Base-by-base conservation (phyloP, 2,888 invertebrate genomes). In the Perdita meconis region DNA sequence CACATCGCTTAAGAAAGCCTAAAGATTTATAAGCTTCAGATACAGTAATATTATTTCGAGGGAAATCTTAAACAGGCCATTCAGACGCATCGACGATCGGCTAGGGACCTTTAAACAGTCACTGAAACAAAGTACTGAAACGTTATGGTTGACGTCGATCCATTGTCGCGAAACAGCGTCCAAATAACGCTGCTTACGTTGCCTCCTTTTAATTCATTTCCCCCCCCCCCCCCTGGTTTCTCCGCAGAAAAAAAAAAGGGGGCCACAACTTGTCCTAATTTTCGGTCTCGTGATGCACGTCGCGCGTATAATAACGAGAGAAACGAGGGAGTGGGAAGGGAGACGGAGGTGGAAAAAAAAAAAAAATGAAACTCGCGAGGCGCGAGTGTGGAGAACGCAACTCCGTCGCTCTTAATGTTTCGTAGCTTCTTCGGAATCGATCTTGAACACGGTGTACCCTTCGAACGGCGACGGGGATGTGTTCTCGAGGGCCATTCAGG, bases 361-460 rank as follows among this genome's bases (percentile, higher is more conserved):
- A 30, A 30, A 6, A 30, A 30, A 6, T 30, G 30, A 30, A 30
- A 30, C 2, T 2, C 30, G 6, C 2, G 30, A 30, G 30, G 30
- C 10, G 19, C 13, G 64, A 13, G 26, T 2, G 3, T 26, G 10
- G 16, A 10, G 36, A 36, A 12, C 26, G 19, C 6, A 56, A 30
- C 26, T 47, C 2, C 36, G 1, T 24, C 30, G 22, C 55, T 26
- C 56, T 65, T 36, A 10, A 13, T n/a, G 13, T 38, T 19, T 19
- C 8, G 53, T 10, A 19, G 65, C 22, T 44, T 47, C 56, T 55
- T 40, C 50, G 73, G 34, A 19, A 72, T 72, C 47, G 73, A 74
- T 74, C 73, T 63, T 63, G 36, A 63, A 19, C 73, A 51, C 22
- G 50, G 34, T 63, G 73, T 72, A 57, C 72, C 40, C 42, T 47